Conservation (phyloP, 2,113 vertebrate species). For the Lagopus leucura region DNA sequence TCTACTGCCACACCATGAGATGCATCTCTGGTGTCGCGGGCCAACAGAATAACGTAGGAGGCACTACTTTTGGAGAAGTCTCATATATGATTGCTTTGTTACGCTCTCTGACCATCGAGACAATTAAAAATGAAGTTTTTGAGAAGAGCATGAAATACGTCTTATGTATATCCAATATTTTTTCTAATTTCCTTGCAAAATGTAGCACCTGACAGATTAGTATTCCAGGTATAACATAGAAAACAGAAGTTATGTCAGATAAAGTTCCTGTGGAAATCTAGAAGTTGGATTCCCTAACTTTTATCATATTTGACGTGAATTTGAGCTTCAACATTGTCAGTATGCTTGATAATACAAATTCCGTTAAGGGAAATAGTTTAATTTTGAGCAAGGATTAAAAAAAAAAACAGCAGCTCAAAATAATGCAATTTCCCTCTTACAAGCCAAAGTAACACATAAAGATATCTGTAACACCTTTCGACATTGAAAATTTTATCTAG, state of each 20-base stretch:
- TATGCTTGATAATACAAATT: not conserved
- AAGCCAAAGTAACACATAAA: not conserved
- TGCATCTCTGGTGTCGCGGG: too few species aligned
- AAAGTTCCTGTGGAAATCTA: not conserved
- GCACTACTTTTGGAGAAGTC: too few species aligned
- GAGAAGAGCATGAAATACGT: not conserved
- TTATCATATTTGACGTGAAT: not conserved
- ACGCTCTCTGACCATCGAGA: not conserved
- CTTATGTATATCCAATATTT: not conserved
- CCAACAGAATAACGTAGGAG: too few species aligned
- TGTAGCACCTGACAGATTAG: not conserved
- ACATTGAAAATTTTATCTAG: not conserved
- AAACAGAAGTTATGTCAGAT: fast-evolving
- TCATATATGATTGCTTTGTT: not conserved
- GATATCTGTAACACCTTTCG: fast-evolving
- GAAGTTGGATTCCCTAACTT: not conserved
- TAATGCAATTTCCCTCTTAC: not conserved
- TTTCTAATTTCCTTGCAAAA: not conserved
- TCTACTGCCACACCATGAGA: too few species aligned
- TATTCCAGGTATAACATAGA: not conserved
- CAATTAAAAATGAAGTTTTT: not conserved
- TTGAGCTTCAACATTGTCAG: not conserved
- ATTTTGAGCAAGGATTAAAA: not conserved
- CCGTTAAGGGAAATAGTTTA: not conserved
- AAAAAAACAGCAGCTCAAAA: not conserved